Percentiles rank a stretch among this genome's conserved stretches.
phyloP scores from a whole-genome alignment of 2,888 invertebrate species.

The Willowsia nigromaculata region DNA sequence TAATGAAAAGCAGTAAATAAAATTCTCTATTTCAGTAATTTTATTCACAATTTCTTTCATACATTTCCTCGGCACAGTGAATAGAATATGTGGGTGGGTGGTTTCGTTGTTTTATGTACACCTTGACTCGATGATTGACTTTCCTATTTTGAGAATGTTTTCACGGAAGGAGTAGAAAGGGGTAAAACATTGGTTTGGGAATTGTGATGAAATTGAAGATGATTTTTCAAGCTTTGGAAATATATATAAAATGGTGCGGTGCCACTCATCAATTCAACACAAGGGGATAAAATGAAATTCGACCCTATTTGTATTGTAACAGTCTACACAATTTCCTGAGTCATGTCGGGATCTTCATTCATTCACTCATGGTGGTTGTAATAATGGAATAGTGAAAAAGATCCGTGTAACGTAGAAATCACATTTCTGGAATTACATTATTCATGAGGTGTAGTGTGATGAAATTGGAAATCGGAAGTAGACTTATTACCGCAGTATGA shows the following conservation, averaged over 20 bases:
- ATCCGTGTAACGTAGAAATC: background rate
- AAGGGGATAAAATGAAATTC: background rate
- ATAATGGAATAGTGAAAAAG: background rate
- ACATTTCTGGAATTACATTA: conserved; percentile 12
- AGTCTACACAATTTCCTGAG: background rate
- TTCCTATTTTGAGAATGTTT: background rate
- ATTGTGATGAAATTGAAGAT: background rate
- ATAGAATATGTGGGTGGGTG: background rate
- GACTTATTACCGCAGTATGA: background rate
- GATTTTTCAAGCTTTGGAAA: background rate
- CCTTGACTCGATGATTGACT: background rate
- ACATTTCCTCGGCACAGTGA: background rate
- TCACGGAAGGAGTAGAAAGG: background rate
- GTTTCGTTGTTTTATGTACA: background rate
- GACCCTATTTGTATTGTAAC: background rate
- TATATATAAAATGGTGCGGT: background rate
- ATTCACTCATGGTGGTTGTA: background rate
- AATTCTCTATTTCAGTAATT: background rate
- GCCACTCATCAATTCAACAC: background rate
- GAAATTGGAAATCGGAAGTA: background rate
- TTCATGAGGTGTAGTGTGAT: background rate
- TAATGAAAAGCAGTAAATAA: background rate
- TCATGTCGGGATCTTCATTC: background rate
- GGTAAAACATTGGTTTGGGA: background rate
- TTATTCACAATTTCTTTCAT: background rate